Conservation (phyloP, 37 sponge, comb jelly and placozoan species). For the Ephydatia muelleri region DNA sequence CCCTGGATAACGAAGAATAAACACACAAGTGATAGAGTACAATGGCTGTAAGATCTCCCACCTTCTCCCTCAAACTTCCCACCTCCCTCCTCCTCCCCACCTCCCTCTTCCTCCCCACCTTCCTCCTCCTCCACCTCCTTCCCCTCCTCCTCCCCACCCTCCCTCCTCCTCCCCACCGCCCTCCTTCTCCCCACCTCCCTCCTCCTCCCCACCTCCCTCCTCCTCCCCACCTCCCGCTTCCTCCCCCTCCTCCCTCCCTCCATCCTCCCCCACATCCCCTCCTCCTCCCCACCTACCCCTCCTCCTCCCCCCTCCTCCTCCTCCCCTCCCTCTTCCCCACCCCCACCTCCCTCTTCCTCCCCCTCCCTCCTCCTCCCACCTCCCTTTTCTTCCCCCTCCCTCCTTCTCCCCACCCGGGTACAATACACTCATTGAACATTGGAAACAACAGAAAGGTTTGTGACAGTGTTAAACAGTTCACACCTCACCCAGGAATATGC, state of each 20-base stretch:
- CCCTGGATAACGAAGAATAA: background rate
- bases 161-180: background rate
- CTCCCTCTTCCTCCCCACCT: background rate
- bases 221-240: too few relatives aligned
- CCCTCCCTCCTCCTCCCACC: too few relatives aligned
- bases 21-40: background rate
- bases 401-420: too few relatives aligned
- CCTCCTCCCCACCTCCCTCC: background rate
- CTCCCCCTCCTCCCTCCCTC: conserved; percentile 16
- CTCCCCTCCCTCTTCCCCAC: background rate
- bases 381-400: too few relatives aligned
- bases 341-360: too few relatives aligned
- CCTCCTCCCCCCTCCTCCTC: too few relatives aligned
- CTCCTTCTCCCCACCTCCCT: background rate
- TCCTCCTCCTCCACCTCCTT: background rate
- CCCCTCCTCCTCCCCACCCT: background rate
- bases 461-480: too few relatives aligned
- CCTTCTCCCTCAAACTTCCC: background rate
- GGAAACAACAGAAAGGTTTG: too few relatives aligned
- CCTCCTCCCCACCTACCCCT: background rate
- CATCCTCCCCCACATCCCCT: background rate
- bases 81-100: background rate
- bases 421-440: too few relatives aligned
- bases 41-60: background rate
- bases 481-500: too few relatives aligned